Percentiles rank a stretch among this genome's conserved stretches.
Evolutionary conservation across 2,888 invertebrate genomes (phyloP).

Genomic region (Aleiodes alternator): DNA sequence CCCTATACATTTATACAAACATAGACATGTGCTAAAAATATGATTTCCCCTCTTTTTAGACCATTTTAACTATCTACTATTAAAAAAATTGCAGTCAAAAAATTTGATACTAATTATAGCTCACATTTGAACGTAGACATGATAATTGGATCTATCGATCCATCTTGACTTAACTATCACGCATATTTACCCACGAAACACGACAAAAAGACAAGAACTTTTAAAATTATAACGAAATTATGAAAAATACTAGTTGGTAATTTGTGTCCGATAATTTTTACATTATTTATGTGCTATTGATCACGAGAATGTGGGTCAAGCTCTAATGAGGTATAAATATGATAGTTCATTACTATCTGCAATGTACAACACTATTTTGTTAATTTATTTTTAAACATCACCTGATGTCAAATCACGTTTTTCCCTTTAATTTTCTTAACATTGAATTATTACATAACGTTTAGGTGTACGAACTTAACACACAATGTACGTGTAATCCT

Average conservation of each 20-base stretch:
- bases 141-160: too few relatives aligned
- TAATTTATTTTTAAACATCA: constrained; percentile 23
- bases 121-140: too few relatives aligned
- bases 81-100: too few relatives aligned
- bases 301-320: constrained; percentile 49
- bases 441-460: constrained; percentile 33
- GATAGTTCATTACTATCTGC: constrained; percentile 20
- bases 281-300: constrained; percentile 47
- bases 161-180: too few relatives aligned
- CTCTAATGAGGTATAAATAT: constrained; percentile 17
- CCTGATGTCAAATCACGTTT: constrained; percentile 1
- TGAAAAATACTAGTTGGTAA: not conserved
- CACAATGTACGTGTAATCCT: constrained; percentile 67
- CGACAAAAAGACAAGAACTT: too few relatives aligned
- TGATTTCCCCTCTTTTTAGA: too few relatives aligned
- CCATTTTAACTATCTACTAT: too few relatives aligned
- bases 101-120: too few relatives aligned
- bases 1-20: too few relatives aligned
- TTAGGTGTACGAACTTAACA: constrained; percentile 51
- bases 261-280: constrained; percentile 7
- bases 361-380: not conserved
- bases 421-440: not conserved
- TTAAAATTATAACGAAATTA: not conserved
- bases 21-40: too few relatives aligned
- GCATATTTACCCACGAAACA: too few relatives aligned